Evolutionary conservation across 2,888 invertebrate genomes (phyloP), one percentile per base, ranked within the genome.

Genomic region (Orthonychiurus folsomi): DNA sequence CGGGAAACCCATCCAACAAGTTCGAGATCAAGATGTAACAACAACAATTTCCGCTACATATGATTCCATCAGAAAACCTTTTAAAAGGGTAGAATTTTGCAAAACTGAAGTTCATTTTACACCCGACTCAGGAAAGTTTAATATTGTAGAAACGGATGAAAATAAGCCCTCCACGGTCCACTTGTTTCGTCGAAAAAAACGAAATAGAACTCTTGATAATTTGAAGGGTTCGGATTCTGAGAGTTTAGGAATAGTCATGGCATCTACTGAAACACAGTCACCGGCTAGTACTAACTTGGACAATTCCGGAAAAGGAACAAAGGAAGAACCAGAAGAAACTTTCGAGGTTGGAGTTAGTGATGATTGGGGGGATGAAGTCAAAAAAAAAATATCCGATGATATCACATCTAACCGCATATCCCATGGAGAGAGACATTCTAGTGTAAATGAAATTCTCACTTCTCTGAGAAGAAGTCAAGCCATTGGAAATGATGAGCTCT

Each of bases 21-120:
- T 66, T 1, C 61, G 69, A 12, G 72, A 73, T 57, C 63, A 66
- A 26, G 70, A 70, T 56, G 69, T 73, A 3, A 70, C 68, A 1
- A 73, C 71, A 15, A 71, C 67, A 26, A 73, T 73, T 21, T 69
- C 69, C 15, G 71, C 64, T 3, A 71, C 70, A 1, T 66, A 67
- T 53, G 72, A 73, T 57, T 65, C 65, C 0, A 65, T 63, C 48
- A 67, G 65, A 62, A 65, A 67, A 71, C 82, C 80, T 75, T 79
- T 81, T 1, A 88, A 89, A 76, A 88, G 84, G 77, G 90, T 91
- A 0, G 89, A 86, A 74, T 91, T 91, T 77, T 88, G 89, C 75
- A 90, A 90, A 79, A 90, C 90, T 0, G 91, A 91, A 79, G 84
- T 91, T 26, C 91, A 91, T 76, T 90, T 90, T 76, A 86, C 89